Base-by-base conservation (phyloP, 92 coral and sea anemone genomes). In the Heliopora coerulea region DNA sequence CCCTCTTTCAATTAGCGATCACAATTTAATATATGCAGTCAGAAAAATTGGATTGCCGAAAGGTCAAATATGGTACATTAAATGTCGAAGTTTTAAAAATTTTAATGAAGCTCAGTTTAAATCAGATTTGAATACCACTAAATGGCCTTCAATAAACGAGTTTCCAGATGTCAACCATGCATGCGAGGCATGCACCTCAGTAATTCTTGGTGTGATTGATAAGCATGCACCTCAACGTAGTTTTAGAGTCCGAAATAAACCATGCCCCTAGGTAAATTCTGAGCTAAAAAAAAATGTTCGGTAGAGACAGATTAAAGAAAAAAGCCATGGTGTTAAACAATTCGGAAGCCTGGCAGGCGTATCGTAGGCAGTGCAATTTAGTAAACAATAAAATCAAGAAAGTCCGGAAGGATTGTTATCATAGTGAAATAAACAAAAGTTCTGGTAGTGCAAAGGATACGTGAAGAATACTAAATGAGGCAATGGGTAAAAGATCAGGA, bases 201-300 rank as follows among this genome's bases (percentile, higher is more conserved):
- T 58, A 9, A 60, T 60, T 60, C 54, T 59, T 27, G 46, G 5
- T 19, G 56, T 79, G n/a, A 3, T 73, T 48, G 80, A 62, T 50
- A 81, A 49, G 56, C 58, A 82, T 60, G 67, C 52, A 28, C 80
- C 80, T 62, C 56, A 56, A 54, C 74, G 78, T 28, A 74, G 56
- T 25, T 15, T 58, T 27, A 82, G 56, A 65, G 68, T 65, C 18
- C 74, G 78, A 25, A 82, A 75, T 28, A 75, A 82, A 76, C 82
- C 82, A 11, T 74, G 68, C 58, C 82, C 78, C 13, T 82, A 82
- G 86, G 49, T 82, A n/a, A 82, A 33, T 31, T 54, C 78, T 8
- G 72, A 76, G 49, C n/a, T 74, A 37, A 37, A 37, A 11, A 37
- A 37, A 11, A 37, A 37, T 37, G 42, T 37, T 37, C 11, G 42